phyloP scores from a whole-genome alignment of 2,113 vertebrate genomes.

The Zosterops pallidus region DNA sequence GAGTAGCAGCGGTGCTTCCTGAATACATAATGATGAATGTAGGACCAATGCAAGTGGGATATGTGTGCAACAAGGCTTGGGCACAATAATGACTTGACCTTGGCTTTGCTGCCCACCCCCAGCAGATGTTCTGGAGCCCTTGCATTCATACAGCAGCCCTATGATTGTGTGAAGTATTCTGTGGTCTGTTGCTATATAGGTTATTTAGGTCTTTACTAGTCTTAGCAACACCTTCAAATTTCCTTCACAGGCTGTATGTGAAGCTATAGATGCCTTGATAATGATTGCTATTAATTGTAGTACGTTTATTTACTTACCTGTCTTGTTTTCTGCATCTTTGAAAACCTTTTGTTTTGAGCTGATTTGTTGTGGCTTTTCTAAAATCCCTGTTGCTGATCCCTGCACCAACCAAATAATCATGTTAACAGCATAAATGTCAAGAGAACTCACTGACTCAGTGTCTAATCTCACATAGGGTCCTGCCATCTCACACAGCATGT shows the following conservation, averaged over 20 bases:
- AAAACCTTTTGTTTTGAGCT: neutral
- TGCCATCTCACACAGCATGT: fast-evolving
- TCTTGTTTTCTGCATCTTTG: neutral
- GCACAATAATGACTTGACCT: neutral
- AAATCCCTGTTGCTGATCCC: neutral
- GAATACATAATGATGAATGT: fast-evolving
- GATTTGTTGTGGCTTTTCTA: neutral
- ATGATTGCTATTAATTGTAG: neutral
- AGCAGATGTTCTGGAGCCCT: neutral
- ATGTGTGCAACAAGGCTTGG: neutral
- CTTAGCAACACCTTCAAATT: neutral
- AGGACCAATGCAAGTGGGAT: fast-evolving
- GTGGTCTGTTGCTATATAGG: fast-evolving
- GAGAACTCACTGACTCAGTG: neutral
- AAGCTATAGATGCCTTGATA: neutral
- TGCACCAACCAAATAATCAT: too few relatives aligned
- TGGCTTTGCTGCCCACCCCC: neutral
- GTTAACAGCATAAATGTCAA: neutral
- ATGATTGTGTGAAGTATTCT: neutral
- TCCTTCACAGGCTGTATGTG: neutral
- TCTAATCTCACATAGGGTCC: fast-evolving
- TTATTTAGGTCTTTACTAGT: neutral
- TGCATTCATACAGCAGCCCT: fast-evolving
- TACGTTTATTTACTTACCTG: neutral
- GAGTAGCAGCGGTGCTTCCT: neutral